Percentiles rank a stretch among this genome's conserved stretches.
phyloP scores from a whole-genome alignment of 1,140 invertebrate genomes.

The Plectrocnemia conspersa region DNA sequence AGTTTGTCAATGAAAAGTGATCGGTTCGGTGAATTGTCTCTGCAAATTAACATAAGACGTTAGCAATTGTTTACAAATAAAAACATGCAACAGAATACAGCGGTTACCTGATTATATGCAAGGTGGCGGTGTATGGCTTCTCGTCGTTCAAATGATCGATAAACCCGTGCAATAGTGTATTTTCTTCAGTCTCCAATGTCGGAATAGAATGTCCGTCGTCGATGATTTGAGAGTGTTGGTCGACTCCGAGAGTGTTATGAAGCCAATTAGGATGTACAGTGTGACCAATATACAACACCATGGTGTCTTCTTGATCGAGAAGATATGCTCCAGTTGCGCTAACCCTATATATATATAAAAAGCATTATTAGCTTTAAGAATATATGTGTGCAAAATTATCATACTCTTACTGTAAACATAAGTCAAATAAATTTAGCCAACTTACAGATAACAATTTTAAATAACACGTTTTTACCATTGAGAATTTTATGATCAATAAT shows the following conservation, averaged over 20 bases:
- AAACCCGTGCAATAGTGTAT: constrained; percentile 73
- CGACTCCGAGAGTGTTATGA: constrained; percentile 58
- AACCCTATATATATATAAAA: constrained; percentile 50
- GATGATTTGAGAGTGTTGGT: constrained; percentile 51
- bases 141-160: constrained; percentile 79
- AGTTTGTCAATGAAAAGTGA: constrained; percentile 81
- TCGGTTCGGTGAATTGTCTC: constrained; percentile 84
- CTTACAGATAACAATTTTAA: neutral
- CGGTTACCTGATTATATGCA: constrained; percentile 77
- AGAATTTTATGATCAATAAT: neutral
- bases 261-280: constrained; percentile 72
- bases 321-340: constrained; percentile 88
- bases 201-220: constrained; percentile 72
- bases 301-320: constrained; percentile 78
- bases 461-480: neutral
- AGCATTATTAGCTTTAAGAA: neutral
- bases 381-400: constrained; percentile 10
- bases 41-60: constrained; percentile 53
- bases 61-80: too few species aligned
- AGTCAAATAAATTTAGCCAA: neutral
- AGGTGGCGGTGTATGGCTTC: constrained; percentile 69
- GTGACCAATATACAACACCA: constrained; percentile 85
- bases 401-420: neutral
- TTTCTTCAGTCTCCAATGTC: constrained; percentile 69
- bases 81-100: neutral